These are phyloP conservation scores for Epinephelus fuscoguttatus DNA, from an alignment of 2,113 vertebrate genomes.

Conservation along the genomic window DNA sequence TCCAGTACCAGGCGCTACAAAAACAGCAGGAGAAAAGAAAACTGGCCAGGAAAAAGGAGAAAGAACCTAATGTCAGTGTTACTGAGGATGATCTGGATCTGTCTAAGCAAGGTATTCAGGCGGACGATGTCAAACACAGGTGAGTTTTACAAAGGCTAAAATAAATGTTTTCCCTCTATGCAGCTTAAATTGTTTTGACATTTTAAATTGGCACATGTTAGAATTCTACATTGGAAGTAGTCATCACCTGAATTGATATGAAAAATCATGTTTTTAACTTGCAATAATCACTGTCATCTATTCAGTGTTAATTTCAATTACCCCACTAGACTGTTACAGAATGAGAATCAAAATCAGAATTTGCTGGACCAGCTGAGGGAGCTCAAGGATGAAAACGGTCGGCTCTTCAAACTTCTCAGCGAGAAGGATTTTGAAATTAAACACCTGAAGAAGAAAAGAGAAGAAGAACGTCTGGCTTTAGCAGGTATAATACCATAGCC, in stretches of 20 bases:
- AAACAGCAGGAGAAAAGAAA: slow-evolving; percentile 88
- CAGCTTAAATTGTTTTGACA: not conserved
- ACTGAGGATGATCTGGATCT: slow-evolving; percentile 77
- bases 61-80: not conserved
- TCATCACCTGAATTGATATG: not conserved
- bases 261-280: not conserved
- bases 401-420: slow-evolving; percentile 89
- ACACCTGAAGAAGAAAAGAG: slow-evolving; percentile 89
- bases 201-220: not conserved
- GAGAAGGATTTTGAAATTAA: slow-evolving; percentile 95
- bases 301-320: not conserved
- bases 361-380: slow-evolving; percentile 87
- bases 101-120: slow-evolving; percentile 52
- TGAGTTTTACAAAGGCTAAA: slow-evolving; percentile 58
- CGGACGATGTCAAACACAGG: slow-evolving; percentile 77
- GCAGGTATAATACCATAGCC: slow-evolving; percentile 81
- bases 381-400: slow-evolving; percentile 90
- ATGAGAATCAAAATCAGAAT: slow-evolving; percentile 75
- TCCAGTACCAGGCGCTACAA: slow-evolving; percentile 91
- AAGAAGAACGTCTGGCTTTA: slow-evolving; percentile 88
- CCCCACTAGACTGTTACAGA: slow-evolving; percentile 58
- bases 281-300: not conserved
- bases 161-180: not conserved
- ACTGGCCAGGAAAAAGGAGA: slow-evolving; percentile 82
- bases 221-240: not conserved